Conservation (phyloP, 2,888 invertebrate species). For the Julus scandinavius region DNA sequence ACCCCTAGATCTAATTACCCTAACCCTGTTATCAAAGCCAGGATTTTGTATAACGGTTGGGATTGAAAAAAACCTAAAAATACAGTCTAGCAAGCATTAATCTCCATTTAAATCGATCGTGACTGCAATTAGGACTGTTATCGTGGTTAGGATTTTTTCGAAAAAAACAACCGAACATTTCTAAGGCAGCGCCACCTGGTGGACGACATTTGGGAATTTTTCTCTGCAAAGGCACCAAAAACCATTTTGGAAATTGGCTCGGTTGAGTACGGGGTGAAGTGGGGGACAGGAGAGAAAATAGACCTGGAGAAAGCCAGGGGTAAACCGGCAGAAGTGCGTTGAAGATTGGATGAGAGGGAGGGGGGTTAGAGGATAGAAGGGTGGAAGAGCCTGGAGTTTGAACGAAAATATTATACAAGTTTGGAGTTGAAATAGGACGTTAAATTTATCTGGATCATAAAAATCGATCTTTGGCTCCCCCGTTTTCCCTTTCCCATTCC, state of each 20-base stretch:
- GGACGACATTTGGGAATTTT: not conserved
- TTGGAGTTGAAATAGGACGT: slow-evolving; percentile 49
- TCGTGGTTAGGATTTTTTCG: not conserved
- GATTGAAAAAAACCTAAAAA: too few relatives aligned
- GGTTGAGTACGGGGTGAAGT: slow-evolving; percentile 5
- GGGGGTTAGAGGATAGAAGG: not conserved
- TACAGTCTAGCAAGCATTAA: too few relatives aligned
- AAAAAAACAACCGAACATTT: not conserved
- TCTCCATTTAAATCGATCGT: too few relatives aligned
- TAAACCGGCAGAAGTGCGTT: not conserved
- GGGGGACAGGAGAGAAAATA: not conserved
- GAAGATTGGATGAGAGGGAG: not conserved
- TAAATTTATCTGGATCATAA: slow-evolving; percentile 51
- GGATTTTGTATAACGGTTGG: not conserved
- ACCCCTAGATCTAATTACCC: too few relatives aligned
- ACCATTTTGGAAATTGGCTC: slow-evolving; percentile 9
- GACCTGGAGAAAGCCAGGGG: not conserved
- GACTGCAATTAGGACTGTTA: not conserved
- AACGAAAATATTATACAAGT: slow-evolving; percentile 48
- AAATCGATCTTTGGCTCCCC: slow-evolving; percentile 48
- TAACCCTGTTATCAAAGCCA: not conserved
- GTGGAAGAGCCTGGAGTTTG: slow-evolving; percentile 11
- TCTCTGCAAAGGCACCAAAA: not conserved
- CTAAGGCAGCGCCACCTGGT: not conserved
- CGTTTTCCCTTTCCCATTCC: slow-evolving; percentile 31